Evolutionary conservation across 2,797 vertebrate species (phyloP), one percentile per base, ranked within the genome.

Genomic region (Clarias fuscus): DNA sequence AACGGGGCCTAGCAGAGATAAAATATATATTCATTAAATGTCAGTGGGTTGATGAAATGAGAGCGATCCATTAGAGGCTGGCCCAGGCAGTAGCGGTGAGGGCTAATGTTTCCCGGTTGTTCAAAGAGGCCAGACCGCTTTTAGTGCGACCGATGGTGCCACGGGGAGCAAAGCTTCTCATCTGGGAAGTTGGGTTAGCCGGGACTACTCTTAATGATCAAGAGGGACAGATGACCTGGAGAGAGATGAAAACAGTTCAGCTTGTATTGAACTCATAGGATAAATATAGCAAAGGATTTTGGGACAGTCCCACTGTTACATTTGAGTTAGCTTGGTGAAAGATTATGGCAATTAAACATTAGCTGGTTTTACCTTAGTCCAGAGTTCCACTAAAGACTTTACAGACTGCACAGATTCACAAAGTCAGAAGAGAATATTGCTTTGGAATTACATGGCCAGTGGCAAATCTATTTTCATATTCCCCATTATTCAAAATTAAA

Each of bases 21-120:
- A 96, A 96, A 96, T 96, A 96, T 96, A 96, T 96, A 95, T 96
- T 96, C 95, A 96, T 96, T 96, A 96, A 95, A 96, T 94, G 95
- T 95, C 95, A 96, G 94, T 95, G 94, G 95, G 93, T 94, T 96
- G 96, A 96, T 96, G 96, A 96, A 96, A 96, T 96, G 96, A 95
- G 94, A 95, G 94, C 94, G 94, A 96, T 95, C 95, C 95, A 96
- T 96, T 96, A 96, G 95, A 92, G 94, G 93, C 93, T 91, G 94
- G 94, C 92, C 89, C 89, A 93, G 93, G 92, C 87, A 78, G 91
- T 91, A 90, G 90, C 72, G 85, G 67, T 40, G 72, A 88, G 92
- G 91, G 94, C 93, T 95, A 95, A 95, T 95, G 94, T 93, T 96
- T 96, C 96, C 95, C 94, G 95, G 92, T 95, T 93, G 93, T 92